Percentiles rank a stretch among this genome's conserved stretches.
phyloP scores from a whole-genome alignment of 2,113 vertebrate genomes.

The Dicaeum eximium region DNA sequence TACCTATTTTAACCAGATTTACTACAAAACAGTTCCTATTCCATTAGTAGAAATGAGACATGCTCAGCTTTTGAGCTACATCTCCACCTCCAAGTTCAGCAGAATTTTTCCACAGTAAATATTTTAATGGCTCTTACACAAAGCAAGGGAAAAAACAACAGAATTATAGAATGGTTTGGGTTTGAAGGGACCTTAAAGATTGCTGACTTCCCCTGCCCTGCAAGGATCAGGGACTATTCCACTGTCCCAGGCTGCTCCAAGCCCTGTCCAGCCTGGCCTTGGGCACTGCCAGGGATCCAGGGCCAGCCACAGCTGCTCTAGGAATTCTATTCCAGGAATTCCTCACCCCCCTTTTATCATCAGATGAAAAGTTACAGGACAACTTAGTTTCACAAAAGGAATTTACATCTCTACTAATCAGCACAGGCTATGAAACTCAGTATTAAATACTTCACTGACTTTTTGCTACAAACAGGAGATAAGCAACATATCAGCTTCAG shows the following conservation, averaged over 20 bases:
- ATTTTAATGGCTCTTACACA: background rate
- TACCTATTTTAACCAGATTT: background rate
- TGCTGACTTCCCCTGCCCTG: accelerated
- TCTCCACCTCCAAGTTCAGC: background rate
- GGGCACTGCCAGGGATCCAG: background rate
- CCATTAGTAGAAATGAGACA: background rate
- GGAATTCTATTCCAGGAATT: background rate
- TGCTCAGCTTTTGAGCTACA: background rate
- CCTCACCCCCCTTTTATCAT: accelerated
- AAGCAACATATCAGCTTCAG: background rate
- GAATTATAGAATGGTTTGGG: background rate
- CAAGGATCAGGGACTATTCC: background rate
- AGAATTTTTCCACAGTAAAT: background rate
- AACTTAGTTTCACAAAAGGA: background rate
- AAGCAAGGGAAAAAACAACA: accelerated
- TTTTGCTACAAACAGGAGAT: background rate
- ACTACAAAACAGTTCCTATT: background rate
- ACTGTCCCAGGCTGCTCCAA: accelerated
- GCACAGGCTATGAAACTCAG: background rate
- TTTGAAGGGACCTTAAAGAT: background rate
- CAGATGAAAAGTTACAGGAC: background rate
- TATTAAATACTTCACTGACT: background rate
- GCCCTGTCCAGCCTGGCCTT: accelerated
- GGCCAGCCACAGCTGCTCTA: background rate
- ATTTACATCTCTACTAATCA: background rate